phyloP scores from a whole-genome alignment of 2,797 vertebrate genomes.

The Apogon talboti region DNA sequence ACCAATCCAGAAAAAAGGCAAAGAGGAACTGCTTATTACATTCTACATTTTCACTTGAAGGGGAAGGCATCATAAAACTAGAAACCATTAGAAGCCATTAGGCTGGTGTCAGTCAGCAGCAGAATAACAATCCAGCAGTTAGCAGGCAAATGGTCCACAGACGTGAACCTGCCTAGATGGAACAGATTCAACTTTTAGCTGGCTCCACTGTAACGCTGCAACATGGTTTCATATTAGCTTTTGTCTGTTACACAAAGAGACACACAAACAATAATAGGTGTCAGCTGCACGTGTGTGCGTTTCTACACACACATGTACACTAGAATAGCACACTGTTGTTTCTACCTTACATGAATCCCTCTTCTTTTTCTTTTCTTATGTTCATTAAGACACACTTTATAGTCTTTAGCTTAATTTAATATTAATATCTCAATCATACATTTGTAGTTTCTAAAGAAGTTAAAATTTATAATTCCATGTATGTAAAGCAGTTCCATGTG shows the following conservation, averaged over 20 bases:
- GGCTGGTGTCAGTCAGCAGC: slow-evolving; percentile 72
- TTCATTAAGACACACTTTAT: not conserved
- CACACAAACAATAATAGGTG: not conserved
- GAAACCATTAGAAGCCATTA: slow-evolving; percentile 76
- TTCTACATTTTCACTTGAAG: slow-evolving; percentile 59
- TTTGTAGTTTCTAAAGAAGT: not conserved
- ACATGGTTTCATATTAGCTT: slow-evolving; percentile 43
- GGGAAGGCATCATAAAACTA: slow-evolving; percentile 62
- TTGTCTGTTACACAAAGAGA: slow-evolving; percentile 1
- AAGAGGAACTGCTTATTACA: slow-evolving; percentile 31
- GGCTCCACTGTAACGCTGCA: slow-evolving; percentile 16
- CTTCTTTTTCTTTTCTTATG: not conserved
- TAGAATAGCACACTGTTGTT: slow-evolving; percentile 1
- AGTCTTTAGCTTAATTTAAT: no score
- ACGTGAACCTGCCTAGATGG: slow-evolving; percentile 31
- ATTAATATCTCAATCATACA: not conserved
- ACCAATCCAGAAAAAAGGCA: slow-evolving; percentile 2
- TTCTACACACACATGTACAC: not conserved
- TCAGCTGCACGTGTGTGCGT: not conserved
- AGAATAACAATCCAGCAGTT: slow-evolving; percentile 65
- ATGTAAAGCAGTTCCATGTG: no score
- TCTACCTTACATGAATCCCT: not conserved
- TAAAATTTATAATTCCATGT: no score
- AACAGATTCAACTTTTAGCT: slow-evolving; percentile 57
- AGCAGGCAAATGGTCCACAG: slow-evolving; percentile 56